phyloP scores from a whole-genome alignment of 2,797 vertebrate genomes.

The Xenops minutus region DNA sequence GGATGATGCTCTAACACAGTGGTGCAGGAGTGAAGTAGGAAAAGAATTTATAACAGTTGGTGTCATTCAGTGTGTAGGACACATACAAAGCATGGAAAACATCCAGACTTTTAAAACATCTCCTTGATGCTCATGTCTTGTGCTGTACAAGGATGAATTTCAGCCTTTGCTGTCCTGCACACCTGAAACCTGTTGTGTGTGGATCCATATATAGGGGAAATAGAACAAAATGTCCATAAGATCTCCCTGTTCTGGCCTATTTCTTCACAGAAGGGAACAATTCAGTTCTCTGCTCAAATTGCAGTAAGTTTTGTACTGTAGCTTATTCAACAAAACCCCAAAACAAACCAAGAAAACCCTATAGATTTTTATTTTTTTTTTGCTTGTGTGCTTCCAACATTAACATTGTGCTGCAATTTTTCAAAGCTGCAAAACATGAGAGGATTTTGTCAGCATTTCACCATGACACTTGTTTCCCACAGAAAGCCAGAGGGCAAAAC shows the following conservation, averaged over 20 bases:
- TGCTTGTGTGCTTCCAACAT: not conserved
- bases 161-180: not conserved
- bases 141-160: not conserved
- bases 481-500: slow-evolving; percentile 70
- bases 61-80: not conserved
- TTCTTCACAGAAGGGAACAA: not conserved
- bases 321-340: not conserved
- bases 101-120: not conserved
- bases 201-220: not conserved
- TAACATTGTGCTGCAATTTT: not conserved
- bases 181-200: not conserved
- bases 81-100: not conserved
- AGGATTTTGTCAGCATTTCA: slow-evolving; percentile 62
- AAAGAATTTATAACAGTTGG: not conserved
- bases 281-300: not conserved
- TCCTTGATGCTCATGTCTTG: not conserved
- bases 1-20: not conserved
- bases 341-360: not conserved
- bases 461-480: slow-evolving; percentile 46
- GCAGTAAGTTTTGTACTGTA: not conserved
- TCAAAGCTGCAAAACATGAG: slow-evolving; percentile 46
- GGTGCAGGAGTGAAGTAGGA: not conserved
- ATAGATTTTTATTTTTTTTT: not conserved
- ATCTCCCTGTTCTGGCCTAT: not conserved
- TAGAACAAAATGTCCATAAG: not conserved